phyloP scores from a whole-genome alignment of 2,113 vertebrate species.

The Orcinus orca region DNA sequence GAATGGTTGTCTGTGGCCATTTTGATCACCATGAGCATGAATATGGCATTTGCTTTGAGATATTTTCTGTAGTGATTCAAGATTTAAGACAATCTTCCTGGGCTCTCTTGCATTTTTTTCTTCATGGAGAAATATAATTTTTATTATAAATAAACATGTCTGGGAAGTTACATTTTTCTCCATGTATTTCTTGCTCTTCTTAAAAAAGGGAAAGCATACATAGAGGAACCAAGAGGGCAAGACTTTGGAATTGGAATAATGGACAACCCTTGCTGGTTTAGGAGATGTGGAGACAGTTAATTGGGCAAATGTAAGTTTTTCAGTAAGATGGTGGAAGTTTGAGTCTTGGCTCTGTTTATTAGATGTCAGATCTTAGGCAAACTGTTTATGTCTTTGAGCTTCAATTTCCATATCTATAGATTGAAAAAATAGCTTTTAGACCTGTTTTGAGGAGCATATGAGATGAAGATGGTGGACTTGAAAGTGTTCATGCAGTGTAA shows the following conservation, averaged over 20 bases:
- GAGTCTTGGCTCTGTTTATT: not conserved
- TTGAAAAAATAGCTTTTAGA: not conserved
- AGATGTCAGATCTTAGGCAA: not conserved
- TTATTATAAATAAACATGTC: not conserved
- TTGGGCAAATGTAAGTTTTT: not conserved
- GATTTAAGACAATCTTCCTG: not conserved
- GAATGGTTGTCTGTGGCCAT: not conserved
- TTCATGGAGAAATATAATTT: not conserved
- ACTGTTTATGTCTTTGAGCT: not conserved
- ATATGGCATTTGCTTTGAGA: not conserved
- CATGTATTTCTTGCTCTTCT: not conserved
- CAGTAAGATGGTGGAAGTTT: not conserved
- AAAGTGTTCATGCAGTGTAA: not conserved
- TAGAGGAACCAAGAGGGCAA: not conserved
- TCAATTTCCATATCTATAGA: not conserved
- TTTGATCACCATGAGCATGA: not conserved
- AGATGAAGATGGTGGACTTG: not conserved
- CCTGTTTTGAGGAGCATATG: not conserved
- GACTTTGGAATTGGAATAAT: not conserved
- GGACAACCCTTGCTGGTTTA: not conserved
- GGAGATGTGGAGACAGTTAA: not conserved
- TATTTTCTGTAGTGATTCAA: not conserved
- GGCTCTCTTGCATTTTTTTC: not conserved
- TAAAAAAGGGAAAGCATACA: not conserved
- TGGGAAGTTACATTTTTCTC: not conserved